phyloP scores from a whole-genome alignment of 2,888 invertebrate genomes.

The Drosophila picticornis region DNA sequence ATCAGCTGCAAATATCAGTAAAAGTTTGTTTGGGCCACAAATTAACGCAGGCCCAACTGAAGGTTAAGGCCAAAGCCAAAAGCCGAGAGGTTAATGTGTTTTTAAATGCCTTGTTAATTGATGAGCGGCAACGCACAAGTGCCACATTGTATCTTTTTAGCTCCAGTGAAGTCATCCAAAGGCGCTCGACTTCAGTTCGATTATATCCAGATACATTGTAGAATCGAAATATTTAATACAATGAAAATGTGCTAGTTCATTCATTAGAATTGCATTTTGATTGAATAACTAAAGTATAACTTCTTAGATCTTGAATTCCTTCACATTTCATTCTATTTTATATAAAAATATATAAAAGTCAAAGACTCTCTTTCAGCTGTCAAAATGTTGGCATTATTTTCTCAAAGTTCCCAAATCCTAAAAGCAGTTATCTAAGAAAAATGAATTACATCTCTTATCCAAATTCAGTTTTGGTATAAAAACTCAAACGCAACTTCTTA shows the following conservation, averaged over 20 bases:
- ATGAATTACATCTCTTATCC: not conserved
- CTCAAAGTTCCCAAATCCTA: rapidly evolving
- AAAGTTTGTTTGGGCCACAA: constrained; percentile 55
- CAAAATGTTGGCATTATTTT: not conserved
- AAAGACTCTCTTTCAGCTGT: not conserved
- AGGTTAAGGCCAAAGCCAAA: constrained; percentile 72
- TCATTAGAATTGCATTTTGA: not conserved
- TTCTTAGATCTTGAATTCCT: not conserved
- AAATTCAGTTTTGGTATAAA: not conserved
- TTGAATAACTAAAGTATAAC: not conserved
- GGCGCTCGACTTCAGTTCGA: not conserved
- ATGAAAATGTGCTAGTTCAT: not conserved
- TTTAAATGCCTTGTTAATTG: constrained; percentile 75
- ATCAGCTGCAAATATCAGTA: constrained; percentile 19
- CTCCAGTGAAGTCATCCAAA: not conserved
- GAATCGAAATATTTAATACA: too few relatives aligned
- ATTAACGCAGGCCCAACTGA: constrained; percentile 56
- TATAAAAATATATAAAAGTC: not conserved
- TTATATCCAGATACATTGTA: not conserved
- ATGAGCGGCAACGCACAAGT: constrained; percentile 33
- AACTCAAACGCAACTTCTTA: not conserved
- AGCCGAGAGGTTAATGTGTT: constrained; percentile 66
- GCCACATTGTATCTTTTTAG: not conserved
- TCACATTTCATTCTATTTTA: rapidly evolving
- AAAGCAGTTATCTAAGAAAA: not conserved